A percentile compares a stretch with the other conserved stretches of the same genome.
Conservation (phyloP, 2,888 invertebrate genomes). For the Phortica magna region DNA sequence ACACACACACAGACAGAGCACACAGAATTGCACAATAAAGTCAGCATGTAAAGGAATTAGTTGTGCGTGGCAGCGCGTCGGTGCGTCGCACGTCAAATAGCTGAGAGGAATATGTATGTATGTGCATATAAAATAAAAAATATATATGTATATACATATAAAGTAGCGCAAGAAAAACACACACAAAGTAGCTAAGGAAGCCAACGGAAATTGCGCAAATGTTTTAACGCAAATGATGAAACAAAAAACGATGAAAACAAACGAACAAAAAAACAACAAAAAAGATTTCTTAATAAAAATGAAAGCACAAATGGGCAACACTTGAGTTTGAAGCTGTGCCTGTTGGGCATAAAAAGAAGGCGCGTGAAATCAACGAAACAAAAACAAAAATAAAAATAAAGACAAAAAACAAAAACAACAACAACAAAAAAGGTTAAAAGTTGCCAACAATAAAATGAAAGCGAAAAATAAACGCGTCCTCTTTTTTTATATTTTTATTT, state of each 20-base stretch:
- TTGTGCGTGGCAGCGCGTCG: constrained; percentile 33
- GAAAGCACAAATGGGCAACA: constrained; percentile 5
- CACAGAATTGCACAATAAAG: constrained; percentile 69
- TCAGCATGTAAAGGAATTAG: constrained; percentile 66
- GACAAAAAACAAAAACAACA: neutral
- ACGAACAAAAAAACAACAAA: neutral
- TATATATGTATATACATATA: neutral
- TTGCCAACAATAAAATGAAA: neutral
- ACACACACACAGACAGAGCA: too few species aligned
- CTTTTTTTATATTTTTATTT: too few species aligned
- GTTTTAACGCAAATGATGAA: constrained; percentile 7
- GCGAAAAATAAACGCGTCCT: too few species aligned
- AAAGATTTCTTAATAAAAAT: neutral
- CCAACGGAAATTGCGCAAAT: constrained; percentile 22
- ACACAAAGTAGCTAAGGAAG: neutral
- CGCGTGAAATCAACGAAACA: constrained; percentile 12
- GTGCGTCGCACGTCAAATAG: neutral
- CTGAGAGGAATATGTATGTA: neutral
- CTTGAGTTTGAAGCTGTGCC: neutral
- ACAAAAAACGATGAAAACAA: neutral
- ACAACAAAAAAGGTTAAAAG: neutral
- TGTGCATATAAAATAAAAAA: neutral
- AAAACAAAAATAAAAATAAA: neutral
- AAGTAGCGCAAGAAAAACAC: neutral
- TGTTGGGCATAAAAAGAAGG: constrained; percentile 6